phyloP scores from a whole-genome alignment of 2,797 vertebrate species.

The Rhinichthys osculus region DNA sequence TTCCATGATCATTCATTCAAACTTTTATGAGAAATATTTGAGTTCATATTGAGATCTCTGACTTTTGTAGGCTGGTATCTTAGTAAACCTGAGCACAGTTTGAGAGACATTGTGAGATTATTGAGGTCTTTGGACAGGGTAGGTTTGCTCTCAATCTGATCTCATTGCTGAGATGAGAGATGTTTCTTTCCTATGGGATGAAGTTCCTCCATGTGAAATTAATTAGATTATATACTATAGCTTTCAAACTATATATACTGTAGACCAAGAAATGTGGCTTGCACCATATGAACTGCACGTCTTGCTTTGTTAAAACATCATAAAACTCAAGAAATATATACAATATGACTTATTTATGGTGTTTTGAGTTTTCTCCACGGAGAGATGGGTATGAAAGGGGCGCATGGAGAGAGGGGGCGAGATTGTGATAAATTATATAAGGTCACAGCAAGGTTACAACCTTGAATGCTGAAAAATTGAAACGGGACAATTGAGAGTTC shows the following conservation, averaged over 20 bases:
- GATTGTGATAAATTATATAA: slow-evolving; percentile 31
- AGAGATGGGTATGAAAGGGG: not conserved
- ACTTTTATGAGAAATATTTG: not conserved
- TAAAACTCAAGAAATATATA: not conserved
- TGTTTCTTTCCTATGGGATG: not conserved
- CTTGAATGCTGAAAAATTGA: slow-evolving; percentile 22
- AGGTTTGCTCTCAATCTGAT: not conserved
- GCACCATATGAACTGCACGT: not conserved
- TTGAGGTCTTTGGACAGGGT: not conserved
- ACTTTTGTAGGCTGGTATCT: not conserved
- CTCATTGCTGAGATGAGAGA: not conserved
- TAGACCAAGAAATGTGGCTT: not conserved
- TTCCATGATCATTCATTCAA: not conserved
- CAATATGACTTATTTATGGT: slow-evolving; percentile 18
- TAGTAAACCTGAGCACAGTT: not conserved
- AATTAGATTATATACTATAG: not conserved
- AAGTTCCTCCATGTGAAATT: not conserved
- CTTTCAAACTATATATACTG: not conserved
- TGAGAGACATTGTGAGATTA: not conserved
- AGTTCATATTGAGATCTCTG: not conserved
- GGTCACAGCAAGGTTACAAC: slow-evolving; percentile 24
- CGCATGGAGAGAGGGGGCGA: not conserved
- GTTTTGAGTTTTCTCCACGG: slow-evolving; percentile 5
- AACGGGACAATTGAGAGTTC: slow-evolving; percentile 1
- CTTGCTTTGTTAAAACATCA: not conserved